These are phyloP conservation scores for Coenobita brevimanus DNA, from an alignment of 1,140 invertebrate genomes.

Conservation along the genomic window DNA sequence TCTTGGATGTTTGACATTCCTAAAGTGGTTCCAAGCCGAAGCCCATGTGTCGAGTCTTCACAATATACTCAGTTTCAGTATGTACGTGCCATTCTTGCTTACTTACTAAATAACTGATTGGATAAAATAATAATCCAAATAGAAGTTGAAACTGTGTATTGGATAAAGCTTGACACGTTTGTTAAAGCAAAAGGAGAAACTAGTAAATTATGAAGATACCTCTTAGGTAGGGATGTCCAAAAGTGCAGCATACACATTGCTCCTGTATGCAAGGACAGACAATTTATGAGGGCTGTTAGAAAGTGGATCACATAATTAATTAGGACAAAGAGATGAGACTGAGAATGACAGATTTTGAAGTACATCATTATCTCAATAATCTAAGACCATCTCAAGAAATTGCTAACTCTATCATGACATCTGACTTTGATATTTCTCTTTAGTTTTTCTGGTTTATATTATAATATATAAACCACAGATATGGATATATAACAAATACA, in stretches of 20 bases:
- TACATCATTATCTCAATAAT: conserved; percentile 56
- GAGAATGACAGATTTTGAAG: conserved; percentile 18
- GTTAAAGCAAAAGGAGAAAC: conserved; percentile 64
- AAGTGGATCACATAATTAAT: too few species aligned
- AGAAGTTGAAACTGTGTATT: conserved; percentile 66
- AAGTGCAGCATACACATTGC: conserved; percentile 58
- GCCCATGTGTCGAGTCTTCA: too few species aligned
- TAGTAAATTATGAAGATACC: conserved; percentile 61
- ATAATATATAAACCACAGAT: neutral
- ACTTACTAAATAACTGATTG: too few species aligned
- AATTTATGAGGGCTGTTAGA: conserved; percentile 1
- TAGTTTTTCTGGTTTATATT: conserved; percentile 14
- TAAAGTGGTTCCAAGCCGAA: too few species aligned
- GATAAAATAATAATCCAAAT: conserved; percentile 26
- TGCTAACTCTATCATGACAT: conserved; percentile 36
- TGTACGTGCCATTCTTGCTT: too few species aligned
- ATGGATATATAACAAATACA: conserved; percentile 53
- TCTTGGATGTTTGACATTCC: too few species aligned
- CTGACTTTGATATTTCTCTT: conserved; percentile 40
- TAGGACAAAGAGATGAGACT: neutral
- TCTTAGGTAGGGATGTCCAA: conserved; percentile 63
- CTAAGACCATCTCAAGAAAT: conserved; percentile 48
- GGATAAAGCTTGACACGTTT: conserved; percentile 64
- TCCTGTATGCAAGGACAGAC: conserved; percentile 41
- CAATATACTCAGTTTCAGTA: too few species aligned